phyloP scores from a whole-genome alignment of 2,888 invertebrate species.

The Coremacera marginata region DNA sequence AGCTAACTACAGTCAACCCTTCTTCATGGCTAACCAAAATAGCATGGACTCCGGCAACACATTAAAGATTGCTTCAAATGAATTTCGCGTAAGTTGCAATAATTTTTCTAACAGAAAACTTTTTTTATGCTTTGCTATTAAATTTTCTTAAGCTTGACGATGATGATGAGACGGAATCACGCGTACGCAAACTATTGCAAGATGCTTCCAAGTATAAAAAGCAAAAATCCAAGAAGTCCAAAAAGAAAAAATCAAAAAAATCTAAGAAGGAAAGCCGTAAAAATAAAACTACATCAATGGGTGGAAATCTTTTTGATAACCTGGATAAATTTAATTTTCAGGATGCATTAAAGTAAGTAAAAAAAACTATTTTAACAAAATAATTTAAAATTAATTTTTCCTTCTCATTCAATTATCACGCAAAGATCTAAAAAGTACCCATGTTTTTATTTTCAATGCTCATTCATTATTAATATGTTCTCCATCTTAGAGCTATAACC shows the following conservation, averaged over 20 bases:
- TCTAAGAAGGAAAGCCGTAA: constrained; percentile 69
- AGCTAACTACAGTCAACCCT: constrained; percentile 78
- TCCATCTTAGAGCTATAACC: constrained; percentile 50
- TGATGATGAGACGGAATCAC: constrained; percentile 88
- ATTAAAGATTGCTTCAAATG: constrained; percentile 38
- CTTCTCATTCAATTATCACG: neutral
- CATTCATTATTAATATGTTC: neutral
- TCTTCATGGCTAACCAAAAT: constrained; percentile 67
- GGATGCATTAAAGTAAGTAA: constrained; percentile 76
- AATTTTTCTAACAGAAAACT: neutral
- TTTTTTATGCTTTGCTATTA: neutral
- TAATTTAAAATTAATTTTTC: neutral
- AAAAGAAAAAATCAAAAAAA: constrained; percentile 71
- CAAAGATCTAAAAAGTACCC: constrained; percentile 16
- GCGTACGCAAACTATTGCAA: constrained; percentile 87
- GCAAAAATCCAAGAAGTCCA: constrained; percentile 76
- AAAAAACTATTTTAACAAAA: neutral
- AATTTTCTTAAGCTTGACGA: constrained; percentile 66
- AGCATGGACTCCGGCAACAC: constrained; percentile 40
- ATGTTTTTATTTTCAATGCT: neutral
- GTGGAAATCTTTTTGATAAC: constrained; percentile 65
- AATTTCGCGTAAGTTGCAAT: constrained; percentile 46
- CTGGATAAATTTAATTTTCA: constrained; percentile 77
- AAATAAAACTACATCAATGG: constrained; percentile 69
- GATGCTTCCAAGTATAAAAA: constrained; percentile 81